Evolutionary conservation across 2,113 vertebrate species (phyloP).

Genomic region (Brachyhypopomus gauderio): DNA sequence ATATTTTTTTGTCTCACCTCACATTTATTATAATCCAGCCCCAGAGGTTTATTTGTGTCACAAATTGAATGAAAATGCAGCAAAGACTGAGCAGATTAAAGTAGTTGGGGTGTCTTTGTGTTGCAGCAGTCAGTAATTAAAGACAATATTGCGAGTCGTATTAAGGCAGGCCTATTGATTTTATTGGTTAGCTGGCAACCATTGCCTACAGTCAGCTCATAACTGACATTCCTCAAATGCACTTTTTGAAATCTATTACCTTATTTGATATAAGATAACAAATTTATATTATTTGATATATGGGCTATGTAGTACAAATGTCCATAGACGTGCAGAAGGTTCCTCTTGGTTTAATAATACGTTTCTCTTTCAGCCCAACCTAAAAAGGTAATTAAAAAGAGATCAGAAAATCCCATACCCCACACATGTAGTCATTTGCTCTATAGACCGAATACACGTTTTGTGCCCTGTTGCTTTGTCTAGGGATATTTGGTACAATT

Average conservation of each 20-base stretch:
- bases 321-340: neutral
- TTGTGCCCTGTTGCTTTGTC: too few relatives aligned
- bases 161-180: neutral
- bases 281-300: too few relatives aligned
- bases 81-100: too few relatives aligned
- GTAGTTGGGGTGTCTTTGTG: neutral
- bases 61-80: too few relatives aligned
- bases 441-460: neutral
- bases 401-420: neutral
- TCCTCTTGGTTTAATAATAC: conserved; percentile 76
- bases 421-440: neutral
- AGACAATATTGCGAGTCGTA: neutral
- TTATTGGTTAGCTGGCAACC: conserved; percentile 1
- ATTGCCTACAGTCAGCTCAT: neutral
- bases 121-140: neutral
- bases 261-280: too few relatives aligned
- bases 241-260: too few relatives aligned
- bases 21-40: too few relatives aligned
- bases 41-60: too few relatives aligned
- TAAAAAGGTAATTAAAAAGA: conserved; percentile 59
- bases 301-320: neutral
- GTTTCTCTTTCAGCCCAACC: conserved; percentile 85
- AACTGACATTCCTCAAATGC: neutral
- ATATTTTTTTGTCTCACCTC: too few relatives aligned
- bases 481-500: too few relatives aligned